These are phyloP conservation scores for Typhlomys cinereus DNA, from an alignment of 2,113 vertebrate species.

Conservation along the genomic window DNA sequence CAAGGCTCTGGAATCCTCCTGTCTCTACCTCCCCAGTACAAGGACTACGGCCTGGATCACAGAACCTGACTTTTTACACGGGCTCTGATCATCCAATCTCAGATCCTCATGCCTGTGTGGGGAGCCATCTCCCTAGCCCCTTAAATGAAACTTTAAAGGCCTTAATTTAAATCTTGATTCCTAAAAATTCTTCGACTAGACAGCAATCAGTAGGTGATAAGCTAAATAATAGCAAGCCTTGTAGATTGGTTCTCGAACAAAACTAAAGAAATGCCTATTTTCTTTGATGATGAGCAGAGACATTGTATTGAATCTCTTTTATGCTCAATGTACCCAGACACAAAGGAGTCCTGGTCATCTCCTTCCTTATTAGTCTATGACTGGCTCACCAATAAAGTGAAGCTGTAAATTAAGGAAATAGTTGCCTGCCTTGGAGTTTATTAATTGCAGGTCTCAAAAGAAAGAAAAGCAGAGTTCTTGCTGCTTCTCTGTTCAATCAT, in stretches of 20 bases:
- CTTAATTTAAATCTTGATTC: slow-evolving; percentile 10
- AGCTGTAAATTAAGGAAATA: slow-evolving; percentile 42
- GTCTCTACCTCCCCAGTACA: no score
- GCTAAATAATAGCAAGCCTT: neutral
- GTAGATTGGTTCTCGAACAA: neutral
- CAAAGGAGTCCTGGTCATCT: neutral
- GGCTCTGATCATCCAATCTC: no score
- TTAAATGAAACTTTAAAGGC: neutral
- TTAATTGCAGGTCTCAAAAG: neutral
- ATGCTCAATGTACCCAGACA: neutral
- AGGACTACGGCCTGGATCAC: no score
- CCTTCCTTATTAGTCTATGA: slow-evolving; percentile 19
- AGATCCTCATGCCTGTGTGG: no score
- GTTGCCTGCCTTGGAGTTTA: neutral
- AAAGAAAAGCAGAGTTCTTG: neutral
- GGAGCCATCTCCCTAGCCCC: neutral
- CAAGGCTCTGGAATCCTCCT: no score
- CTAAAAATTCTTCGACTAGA: neutral
- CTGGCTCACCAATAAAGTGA: slow-evolving; percentile 1
- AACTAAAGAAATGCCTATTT: slow-evolving; percentile 24
- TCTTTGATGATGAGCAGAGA: neutral
- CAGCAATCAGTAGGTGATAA: neutral
- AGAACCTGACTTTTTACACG: no score
- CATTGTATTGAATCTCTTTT: slow-evolving; percentile 19
- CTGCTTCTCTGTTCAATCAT: slow-evolving; percentile 17